phyloP scores from a whole-genome alignment of 2,113 vertebrate genomes.

The Gasterosteus nipponicus region DNA sequence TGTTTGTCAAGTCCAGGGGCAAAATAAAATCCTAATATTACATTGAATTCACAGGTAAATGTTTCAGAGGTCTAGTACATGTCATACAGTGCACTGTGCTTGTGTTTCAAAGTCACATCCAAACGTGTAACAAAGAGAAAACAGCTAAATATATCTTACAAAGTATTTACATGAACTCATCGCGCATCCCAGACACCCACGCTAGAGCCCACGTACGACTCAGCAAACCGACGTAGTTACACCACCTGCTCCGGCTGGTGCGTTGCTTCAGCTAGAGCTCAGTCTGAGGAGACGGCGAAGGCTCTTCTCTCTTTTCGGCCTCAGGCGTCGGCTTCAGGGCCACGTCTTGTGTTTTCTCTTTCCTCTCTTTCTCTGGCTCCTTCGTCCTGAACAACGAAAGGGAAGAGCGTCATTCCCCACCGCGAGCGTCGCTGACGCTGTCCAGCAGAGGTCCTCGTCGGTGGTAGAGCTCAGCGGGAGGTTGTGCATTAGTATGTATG shows the following conservation, averaged over 20 bases:
- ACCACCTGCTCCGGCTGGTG: slow-evolving; percentile 25
- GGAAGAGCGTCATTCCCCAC: neutral
- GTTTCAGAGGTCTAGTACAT: slow-evolving; percentile 22
- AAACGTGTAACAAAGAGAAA: slow-evolving; percentile 12
- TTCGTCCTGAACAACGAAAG: slow-evolving; percentile 68
- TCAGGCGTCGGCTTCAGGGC: slow-evolving; percentile 67
- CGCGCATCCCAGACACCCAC: slow-evolving; percentile 11
- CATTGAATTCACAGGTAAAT: slow-evolving; percentile 17
- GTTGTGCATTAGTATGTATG: neutral
- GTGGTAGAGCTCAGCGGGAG: neutral
- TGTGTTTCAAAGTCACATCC: slow-evolving; percentile 36
- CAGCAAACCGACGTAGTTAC: slow-evolving; percentile 26
- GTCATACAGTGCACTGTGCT: slow-evolving; percentile 41
- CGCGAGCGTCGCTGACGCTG: too few relatives aligned
- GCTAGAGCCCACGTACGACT: slow-evolving; percentile 9
- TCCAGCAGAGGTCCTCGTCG: slow-evolving; percentile 62
- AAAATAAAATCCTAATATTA: slow-evolving; percentile 22
- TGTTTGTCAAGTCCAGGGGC: slow-evolving; percentile 4
- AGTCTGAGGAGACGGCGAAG: slow-evolving; percentile 28
- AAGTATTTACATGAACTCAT: slow-evolving; percentile 56
- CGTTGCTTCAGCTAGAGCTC: slow-evolving; percentile 56
- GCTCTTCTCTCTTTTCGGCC: slow-evolving; percentile 65
- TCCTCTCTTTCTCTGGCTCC: slow-evolving; percentile 54
- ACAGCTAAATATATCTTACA: slow-evolving; percentile 31
- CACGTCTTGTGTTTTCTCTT: slow-evolving; percentile 74